Evolutionary conservation across 2,797 vertebrate genomes (phyloP).

Genomic region (Syngnathus acus): DNA sequence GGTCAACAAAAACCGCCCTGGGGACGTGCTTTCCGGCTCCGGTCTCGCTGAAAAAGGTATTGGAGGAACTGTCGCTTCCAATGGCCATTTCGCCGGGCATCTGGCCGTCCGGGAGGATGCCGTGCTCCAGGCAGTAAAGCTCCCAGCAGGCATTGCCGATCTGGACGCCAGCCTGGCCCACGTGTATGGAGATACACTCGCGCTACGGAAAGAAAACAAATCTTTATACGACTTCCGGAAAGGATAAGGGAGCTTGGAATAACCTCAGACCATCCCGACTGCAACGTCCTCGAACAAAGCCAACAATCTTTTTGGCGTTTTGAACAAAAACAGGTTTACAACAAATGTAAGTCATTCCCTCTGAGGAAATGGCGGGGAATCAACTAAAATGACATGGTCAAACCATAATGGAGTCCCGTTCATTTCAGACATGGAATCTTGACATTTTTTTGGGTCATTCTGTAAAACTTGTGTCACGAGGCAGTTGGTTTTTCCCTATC

Average conservation of each 20-base stretch:
- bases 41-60: constrained; percentile 6
- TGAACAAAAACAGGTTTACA: background rate
- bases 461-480: too few relatives aligned
- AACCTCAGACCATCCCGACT: background rate
- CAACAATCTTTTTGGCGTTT: background rate
- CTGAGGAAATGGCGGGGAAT: background rate
- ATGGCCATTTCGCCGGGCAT: background rate
- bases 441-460: too few relatives aligned
- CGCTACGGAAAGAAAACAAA: background rate
- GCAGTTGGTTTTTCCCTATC: too few relatives aligned
- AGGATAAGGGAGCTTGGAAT: background rate
- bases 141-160: constrained; percentile 10
- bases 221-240: background rate
- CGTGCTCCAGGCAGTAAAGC: constrained; percentile 5
- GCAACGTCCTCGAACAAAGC: background rate
- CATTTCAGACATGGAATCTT: too few relatives aligned
- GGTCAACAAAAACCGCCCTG: constrained; percentile 5
- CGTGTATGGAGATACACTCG: constrained; percentile 4
- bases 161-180: constrained; percentile 7
- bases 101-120: background rate
- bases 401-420: too few relatives aligned
- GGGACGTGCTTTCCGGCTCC: constrained; percentile 1
- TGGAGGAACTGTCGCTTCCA: background rate
- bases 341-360: background rate
- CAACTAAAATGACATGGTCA: background rate